Percentiles rank a stretch among this genome's conserved stretches.
phyloP scores from a whole-genome alignment of 2,888 invertebrate genomes.

The Mesodorylaimus sp. region DNA sequence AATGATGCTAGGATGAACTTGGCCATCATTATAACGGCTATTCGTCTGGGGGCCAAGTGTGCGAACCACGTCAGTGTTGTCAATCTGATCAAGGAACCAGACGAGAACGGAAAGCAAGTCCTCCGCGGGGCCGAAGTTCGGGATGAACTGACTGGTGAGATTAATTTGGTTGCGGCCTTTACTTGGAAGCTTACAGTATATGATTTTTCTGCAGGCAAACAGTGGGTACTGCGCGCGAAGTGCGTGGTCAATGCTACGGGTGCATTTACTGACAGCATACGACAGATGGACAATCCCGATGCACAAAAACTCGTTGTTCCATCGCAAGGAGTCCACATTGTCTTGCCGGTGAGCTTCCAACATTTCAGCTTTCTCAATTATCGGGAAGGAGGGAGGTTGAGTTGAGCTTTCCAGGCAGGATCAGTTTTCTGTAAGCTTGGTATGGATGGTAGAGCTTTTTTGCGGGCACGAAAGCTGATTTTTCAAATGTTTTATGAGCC shows the following conservation, averaged over 20 bases:
- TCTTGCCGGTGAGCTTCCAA: constrained; percentile 82
- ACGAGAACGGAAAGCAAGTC: constrained; percentile 10
- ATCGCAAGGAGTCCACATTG: constrained; percentile 91
- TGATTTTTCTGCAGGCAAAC: constrained; percentile 25
- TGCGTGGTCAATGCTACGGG: constrained; percentile 94
- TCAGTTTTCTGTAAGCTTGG: too few relatives aligned
- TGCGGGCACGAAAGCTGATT: too few relatives aligned
- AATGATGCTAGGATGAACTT: constrained; percentile 98
- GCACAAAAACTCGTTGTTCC: constrained; percentile 76
- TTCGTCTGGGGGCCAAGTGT: constrained; percentile 78
- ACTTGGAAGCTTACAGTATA: background rate
- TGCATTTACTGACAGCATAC: constrained; percentile 70
- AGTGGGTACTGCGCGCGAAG: constrained; percentile 49
- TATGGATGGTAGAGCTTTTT: too few relatives aligned
- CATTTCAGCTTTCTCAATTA: too few relatives aligned
- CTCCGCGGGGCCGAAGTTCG: constrained; percentile 26
- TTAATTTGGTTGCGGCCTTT: too few relatives aligned
- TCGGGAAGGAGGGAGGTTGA: too few relatives aligned
- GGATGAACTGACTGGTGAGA: constrained; percentile 29
- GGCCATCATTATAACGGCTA: constrained; percentile 80
- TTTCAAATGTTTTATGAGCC: too few relatives aligned
- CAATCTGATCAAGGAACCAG: constrained; percentile 47
- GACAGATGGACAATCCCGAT: constrained; percentile 75
- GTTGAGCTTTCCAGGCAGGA: too few relatives aligned
- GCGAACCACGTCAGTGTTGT: constrained; percentile 74